phyloP scores from a whole-genome alignment of 2,888 invertebrate species.

The Muschampia plurimacula region DNA sequence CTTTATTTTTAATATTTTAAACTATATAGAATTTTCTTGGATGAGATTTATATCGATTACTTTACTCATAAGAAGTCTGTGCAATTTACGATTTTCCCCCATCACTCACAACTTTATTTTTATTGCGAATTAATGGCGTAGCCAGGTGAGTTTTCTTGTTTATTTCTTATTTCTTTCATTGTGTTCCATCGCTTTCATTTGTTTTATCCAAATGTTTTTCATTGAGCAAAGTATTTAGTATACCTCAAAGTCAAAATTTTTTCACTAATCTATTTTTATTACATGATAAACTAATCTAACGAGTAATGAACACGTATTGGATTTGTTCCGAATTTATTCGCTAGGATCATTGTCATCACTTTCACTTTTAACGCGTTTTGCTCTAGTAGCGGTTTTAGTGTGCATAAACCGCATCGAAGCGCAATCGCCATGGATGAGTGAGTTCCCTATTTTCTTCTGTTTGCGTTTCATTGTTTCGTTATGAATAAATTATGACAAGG shows the following conservation, averaged over 20 bases:
- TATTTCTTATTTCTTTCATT: conserved; percentile 82
- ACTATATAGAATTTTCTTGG: too few relatives aligned
- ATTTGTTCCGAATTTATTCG: conserved; percentile 84
- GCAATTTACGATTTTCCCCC: conserved; percentile 20
- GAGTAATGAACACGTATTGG: conserved; percentile 85
- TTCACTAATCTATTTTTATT: conserved; percentile 77
- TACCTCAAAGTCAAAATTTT: conserved; percentile 82
- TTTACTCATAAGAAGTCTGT: not conserved
- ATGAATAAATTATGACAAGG: conserved; percentile 71
- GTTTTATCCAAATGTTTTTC: conserved; percentile 83
- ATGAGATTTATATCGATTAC: too few relatives aligned
- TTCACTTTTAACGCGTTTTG: conserved; percentile 83
- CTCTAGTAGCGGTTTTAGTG: conserved; percentile 73
- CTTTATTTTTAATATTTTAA: too few relatives aligned
- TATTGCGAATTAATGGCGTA: conserved; percentile 86
- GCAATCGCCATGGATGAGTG: conserved; percentile 83
- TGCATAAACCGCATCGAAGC: conserved; percentile 64
- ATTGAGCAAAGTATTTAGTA: conserved; percentile 78
- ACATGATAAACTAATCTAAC: conserved; percentile 73
- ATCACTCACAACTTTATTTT: conserved; percentile 73
- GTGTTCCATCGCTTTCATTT: conserved; percentile 82
- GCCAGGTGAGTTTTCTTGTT: conserved; percentile 85
- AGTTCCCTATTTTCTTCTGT: conserved; percentile 64
- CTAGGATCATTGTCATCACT: conserved; percentile 85
- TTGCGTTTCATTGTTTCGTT: conserved; percentile 64